Evolutionary conservation across 1,140 invertebrate species (phyloP).

Genomic region (Bombus impatiens): DNA sequence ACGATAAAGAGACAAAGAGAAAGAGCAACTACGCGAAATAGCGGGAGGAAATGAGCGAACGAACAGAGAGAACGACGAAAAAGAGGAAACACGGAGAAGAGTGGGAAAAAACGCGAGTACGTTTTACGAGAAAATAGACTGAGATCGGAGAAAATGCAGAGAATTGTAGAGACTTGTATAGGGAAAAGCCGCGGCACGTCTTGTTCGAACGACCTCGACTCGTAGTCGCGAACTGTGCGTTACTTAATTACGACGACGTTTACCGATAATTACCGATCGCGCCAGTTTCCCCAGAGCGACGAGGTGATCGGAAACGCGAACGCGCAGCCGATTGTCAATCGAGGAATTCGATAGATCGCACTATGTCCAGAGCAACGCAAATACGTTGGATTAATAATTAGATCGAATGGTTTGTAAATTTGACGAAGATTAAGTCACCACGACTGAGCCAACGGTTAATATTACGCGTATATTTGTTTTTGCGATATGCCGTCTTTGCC

Average conservation of each 20-base stretch:
- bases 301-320: background rate
- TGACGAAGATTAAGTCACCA: slow-evolving; percentile 29
- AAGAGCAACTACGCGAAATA: slow-evolving; percentile 70
- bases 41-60: slow-evolving; percentile 57
- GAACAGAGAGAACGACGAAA: background rate
- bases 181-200: slow-evolving; percentile 16
- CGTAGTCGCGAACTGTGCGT: slow-evolving; percentile 65
- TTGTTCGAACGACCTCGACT: slow-evolving; percentile 34
- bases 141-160: background rate
- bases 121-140: slow-evolving; percentile 39
- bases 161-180: background rate
- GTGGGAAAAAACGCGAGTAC: slow-evolving; percentile 2
- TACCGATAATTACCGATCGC: slow-evolving; percentile 66
- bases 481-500: background rate
- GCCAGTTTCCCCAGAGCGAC: slow-evolving; percentile 2
- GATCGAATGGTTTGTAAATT: slow-evolving; percentile 47
- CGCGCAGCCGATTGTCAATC: slow-evolving; percentile 7
- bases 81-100: background rate
- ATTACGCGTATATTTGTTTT: slow-evolving; percentile 7
- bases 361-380: background rate
- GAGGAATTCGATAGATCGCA: slow-evolving; percentile 7
- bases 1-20: slow-evolving; percentile 35
- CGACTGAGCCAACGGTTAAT: slow-evolving; percentile 5
- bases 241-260: slow-evolving; percentile 75
- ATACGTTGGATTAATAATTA: slow-evolving; percentile 40